Percentiles rank a stretch among this genome's conserved stretches.
These are phyloP conservation scores for Sinotaia quadrata DNA, from an alignment of 2,888 invertebrate species.

Conservation along the genomic window DNA sequence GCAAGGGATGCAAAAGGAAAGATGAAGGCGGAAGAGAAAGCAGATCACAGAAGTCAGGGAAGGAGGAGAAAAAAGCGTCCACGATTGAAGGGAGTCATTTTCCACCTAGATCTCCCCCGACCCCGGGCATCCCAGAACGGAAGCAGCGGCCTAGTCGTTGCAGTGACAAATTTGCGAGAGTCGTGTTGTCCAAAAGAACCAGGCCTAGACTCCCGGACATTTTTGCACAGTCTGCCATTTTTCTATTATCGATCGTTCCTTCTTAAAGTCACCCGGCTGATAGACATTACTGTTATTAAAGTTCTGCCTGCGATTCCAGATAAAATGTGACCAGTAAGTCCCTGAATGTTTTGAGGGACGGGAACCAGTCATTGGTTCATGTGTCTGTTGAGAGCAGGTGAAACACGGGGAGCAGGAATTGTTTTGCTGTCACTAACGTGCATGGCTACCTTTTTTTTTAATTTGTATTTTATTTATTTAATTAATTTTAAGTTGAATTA, in stretches of 20 bases:
- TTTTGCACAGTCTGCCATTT: too few species aligned
- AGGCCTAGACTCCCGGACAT: constrained; percentile 1
- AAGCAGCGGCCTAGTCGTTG: neutral
- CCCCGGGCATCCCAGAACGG: constrained; percentile 3
- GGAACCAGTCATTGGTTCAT: neutral
- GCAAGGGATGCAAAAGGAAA: neutral
- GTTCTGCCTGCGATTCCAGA: too few species aligned
- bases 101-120: neutral
- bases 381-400: constrained; percentile 1
- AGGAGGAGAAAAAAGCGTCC: neutral
- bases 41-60: too few species aligned
- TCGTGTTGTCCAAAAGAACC: neutral
- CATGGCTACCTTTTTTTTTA: too few species aligned
- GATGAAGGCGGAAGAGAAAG: constrained; percentile 2
- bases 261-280: too few species aligned
- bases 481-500: too few species aligned
- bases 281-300: too few species aligned
- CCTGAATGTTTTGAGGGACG: too few species aligned
- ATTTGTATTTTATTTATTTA: too few species aligned
- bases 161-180: constrained; percentile 2
- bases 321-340: too few species aligned
- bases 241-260: too few species aligned
- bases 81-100: neutral
- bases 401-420: neutral
- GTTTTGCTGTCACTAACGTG: neutral